These are phyloP conservation scores for Euwallacea fornicatus DNA, from an alignment of 1,140 invertebrate genomes.

Conservation along the genomic window DNA sequence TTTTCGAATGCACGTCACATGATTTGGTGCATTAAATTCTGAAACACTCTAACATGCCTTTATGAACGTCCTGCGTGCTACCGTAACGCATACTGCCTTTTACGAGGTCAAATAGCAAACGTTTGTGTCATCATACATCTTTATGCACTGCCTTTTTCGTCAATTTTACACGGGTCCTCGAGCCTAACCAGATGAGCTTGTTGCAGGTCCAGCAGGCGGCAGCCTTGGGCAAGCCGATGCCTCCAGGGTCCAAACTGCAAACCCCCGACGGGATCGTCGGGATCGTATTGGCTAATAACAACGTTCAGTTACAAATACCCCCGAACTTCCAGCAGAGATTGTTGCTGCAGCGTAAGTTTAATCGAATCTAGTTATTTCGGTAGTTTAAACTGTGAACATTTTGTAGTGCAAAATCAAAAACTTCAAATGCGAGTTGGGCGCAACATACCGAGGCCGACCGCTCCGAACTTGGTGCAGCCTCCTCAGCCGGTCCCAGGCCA, in stretches of 20 bases:
- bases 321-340: slow-evolving; percentile 55
- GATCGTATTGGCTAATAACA: slow-evolving; percentile 65
- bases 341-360: slow-evolving; percentile 41
- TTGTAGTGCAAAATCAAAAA: slow-evolving; percentile 52
- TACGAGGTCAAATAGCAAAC: no score
- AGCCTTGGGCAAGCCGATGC: slow-evolving; percentile 62
- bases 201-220: slow-evolving; percentile 62
- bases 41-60: no score
- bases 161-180: no score
- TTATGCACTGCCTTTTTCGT: background rate
- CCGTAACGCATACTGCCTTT: background rate
- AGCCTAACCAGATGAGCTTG: background rate
- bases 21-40: no score
- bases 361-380: background rate
- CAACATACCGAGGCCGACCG: slow-evolving; percentile 28
- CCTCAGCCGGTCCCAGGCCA: slow-evolving; percentile 50
- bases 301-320: slow-evolving; percentile 64
- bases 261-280: slow-evolving; percentile 66
- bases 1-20: no score
- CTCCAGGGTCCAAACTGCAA: slow-evolving; percentile 62
- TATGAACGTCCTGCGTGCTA: background rate
- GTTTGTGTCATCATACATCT: background rate
- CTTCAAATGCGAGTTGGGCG: slow-evolving; percentile 50
- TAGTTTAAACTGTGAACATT: background rate
- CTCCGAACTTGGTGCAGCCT: slow-evolving; percentile 43